Conservation (phyloP, 2,888 invertebrate species). For the Troilus luridus region DNA sequence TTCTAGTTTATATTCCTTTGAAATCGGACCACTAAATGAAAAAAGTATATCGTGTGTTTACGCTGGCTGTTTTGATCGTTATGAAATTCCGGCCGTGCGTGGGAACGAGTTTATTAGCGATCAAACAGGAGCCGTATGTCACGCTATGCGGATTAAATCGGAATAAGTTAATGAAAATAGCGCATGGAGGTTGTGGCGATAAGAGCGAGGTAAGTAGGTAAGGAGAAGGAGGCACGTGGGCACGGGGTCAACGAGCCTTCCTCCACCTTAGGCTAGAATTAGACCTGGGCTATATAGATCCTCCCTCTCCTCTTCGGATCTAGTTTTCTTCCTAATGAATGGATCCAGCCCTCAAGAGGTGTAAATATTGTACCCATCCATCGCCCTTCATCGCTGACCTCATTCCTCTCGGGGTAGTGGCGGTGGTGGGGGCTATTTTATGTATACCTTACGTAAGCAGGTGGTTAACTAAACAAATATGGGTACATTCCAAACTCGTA, state of each 20-base stretch:
- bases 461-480: too few species aligned
- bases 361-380: conserved; percentile 23
- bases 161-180: conserved; percentile 32
- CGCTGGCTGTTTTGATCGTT: background rate
- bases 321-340: conserved; percentile 16
- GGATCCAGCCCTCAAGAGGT: background rate
- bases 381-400: background rate
- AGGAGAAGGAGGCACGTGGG: background rate
- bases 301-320: background rate
- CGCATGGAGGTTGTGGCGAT: background rate
- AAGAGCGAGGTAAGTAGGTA: conserved; percentile 24
- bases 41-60: conserved; percentile 13
- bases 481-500: too few species aligned
- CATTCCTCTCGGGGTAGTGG: background rate
- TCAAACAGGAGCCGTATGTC: conserved; percentile 22
- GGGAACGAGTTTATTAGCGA: conserved; percentile 24
- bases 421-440: background rate
- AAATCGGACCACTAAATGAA: background rate
- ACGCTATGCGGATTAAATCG: background rate
- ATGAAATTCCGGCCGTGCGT: conserved; percentile 2
- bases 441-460: background rate
- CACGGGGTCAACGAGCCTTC: conserved; percentile 20
- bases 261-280: background rate
- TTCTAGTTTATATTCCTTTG: background rate
- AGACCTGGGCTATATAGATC: conserved; percentile 27